Evolutionary conservation across 2,797 vertebrate species (phyloP).

Genomic region (Diplodus sargus): DNA sequence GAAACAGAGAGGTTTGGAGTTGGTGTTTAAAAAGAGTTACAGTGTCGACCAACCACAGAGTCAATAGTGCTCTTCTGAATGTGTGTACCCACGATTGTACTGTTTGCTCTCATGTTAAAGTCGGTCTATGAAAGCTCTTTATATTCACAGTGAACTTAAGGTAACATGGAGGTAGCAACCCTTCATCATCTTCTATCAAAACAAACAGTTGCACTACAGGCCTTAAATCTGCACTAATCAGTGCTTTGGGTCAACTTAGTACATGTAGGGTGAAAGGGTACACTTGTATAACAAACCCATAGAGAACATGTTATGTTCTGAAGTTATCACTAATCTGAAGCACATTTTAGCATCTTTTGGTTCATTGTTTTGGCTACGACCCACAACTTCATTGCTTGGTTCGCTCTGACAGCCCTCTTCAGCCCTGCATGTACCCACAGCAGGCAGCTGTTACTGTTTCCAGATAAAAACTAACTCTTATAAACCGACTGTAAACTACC

Average conservation of each 20-base stretch:
- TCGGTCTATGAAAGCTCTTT: slow-evolving; percentile 11
- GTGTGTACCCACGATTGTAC: not conserved
- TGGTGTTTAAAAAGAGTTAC: slow-evolving; percentile 22
- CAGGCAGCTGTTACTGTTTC: no score
- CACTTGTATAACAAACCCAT: not conserved
- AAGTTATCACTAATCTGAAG: not conserved
- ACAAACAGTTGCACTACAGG: not conserved
- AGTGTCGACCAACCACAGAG: slow-evolving; percentile 28
- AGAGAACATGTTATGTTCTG: no score
- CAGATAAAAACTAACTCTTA: not conserved
- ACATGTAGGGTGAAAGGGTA: not conserved
- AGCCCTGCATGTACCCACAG: no score
- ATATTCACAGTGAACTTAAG: slow-evolving; percentile 26
- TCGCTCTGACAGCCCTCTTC: not conserved
- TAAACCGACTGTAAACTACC: not conserved
- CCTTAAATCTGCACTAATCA: slow-evolving; percentile 19
- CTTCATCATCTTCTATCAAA: slow-evolving; percentile 5
- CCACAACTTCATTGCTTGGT: not conserved
- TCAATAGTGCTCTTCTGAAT: not conserved
- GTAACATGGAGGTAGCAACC: slow-evolving; percentile 5
- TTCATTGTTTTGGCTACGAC: not conserved
- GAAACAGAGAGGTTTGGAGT: slow-evolving; percentile 2
- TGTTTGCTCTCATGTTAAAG: slow-evolving; percentile 12
- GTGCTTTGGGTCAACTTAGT: not conserved
- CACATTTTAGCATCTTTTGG: not conserved